Evolutionary conservation across 2,888 invertebrate genomes (phyloP), one percentile per base, ranked within the genome.

Genomic region (Leptinotarsa peninsularis): DNA sequence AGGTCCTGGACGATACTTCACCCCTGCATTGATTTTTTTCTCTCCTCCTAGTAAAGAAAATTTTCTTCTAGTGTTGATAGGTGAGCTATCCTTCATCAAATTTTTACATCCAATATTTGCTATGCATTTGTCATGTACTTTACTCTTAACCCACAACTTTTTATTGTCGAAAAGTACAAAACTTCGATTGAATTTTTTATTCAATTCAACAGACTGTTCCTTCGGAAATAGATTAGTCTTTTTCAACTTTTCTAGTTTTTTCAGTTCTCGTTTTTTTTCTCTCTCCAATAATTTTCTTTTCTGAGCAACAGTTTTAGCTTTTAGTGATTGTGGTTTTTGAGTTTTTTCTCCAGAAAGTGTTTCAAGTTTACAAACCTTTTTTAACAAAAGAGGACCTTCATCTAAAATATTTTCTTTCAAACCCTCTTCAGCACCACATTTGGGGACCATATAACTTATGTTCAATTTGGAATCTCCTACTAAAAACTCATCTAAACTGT

Each of bases 1-100:
- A 4, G 92, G 92, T 0, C 92, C 92, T 4, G 92, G 91, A 82
- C 89, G 91, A 83, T 92, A 91, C 81, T 88, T 88, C 15, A 90
- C 80, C 75, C 67, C 82, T 83, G 21, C 76, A 81, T 71, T 79
- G 10, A 43, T 82, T 54, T 82, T 81, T 69, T 83, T 89, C 87
- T 72, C 86, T 86, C 81, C 81, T 84, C 78, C 89, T 83, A 80
- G 87, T 86, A 85, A 88, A 87, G 76, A 85, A 82, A 80, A 84
- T 86, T 72, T 90, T 73, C 70, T 81, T 49, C 71, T 58, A 49
- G 27, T 23, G 54, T 43, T 27, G 15, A 71, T 49, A 33, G 67
- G 21, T 7, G 72, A 23, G 49, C 68, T 52, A 67, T 4, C 21
- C 89, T 81, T 80, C 86, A 80, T 88, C 88, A 49, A 89, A 89